phyloP scores from a whole-genome alignment of 2,797 vertebrate genomes.

The Lophotriccus pileatus region DNA sequence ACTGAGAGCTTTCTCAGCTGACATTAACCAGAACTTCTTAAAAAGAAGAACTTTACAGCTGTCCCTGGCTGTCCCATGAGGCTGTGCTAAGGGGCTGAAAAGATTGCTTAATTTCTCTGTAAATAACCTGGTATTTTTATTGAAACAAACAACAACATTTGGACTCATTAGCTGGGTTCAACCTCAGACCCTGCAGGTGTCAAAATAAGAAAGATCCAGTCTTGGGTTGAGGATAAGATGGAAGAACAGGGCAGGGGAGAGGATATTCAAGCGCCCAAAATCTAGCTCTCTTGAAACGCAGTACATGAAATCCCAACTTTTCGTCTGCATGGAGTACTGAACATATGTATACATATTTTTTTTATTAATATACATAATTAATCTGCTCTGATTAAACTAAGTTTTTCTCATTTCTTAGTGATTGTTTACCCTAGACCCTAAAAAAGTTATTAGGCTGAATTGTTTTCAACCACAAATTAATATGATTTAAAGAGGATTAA shows the following conservation, averaged over 20 bases:
- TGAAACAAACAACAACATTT: conserved; percentile 38
- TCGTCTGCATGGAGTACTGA: background rate
- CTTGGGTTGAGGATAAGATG: background rate
- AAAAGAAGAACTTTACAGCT: conserved; percentile 78
- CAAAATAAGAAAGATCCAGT: conserved; percentile 4
- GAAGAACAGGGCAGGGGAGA: background rate
- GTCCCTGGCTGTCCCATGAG: conserved; percentile 65
- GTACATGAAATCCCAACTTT: background rate
- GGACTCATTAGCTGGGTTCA: conserved; percentile 3
- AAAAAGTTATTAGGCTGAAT: background rate
- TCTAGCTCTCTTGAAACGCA: background rate
- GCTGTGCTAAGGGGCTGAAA: conserved; percentile 42
- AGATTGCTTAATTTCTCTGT: conserved; percentile 67
- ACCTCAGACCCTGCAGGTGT: conserved; percentile 45
- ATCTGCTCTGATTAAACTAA: background rate
- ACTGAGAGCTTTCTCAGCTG: conserved; percentile 80
- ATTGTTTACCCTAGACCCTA: background rate
- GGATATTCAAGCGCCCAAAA: background rate
- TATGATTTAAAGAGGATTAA: conserved; percentile 2
- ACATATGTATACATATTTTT: background rate
- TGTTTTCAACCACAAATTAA: background rate
- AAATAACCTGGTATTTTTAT: conserved; percentile 59
- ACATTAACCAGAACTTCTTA: conserved; percentile 84
- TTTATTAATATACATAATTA: background rate
- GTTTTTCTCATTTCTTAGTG: background rate